A percentile compares a stretch with the other conserved stretches of the same genome.
These are phyloP conservation scores for Hephaestus fuliginosus DNA, from an alignment of 2,797 vertebrate genomes.

Conservation along the genomic window DNA sequence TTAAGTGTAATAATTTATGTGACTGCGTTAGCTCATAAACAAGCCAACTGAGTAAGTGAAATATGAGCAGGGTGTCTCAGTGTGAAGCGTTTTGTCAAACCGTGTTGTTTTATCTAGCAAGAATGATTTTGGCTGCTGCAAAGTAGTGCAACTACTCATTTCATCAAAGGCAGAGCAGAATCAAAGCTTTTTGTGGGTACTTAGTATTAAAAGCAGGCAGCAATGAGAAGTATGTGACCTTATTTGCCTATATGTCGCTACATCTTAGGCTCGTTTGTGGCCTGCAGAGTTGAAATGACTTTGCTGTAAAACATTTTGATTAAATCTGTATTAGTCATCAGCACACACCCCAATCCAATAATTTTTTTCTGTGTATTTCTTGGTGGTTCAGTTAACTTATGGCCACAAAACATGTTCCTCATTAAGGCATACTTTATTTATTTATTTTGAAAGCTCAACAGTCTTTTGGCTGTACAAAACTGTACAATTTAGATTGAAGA, in stretches of 20 bases:
- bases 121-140: slow-evolving; percentile 18
- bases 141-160: neutral
- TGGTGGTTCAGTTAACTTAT: neutral
- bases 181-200: neutral
- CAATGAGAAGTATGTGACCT: neutral
- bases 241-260: neutral
- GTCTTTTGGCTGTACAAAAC: neutral
- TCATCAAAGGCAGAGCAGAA: slow-evolving; percentile 10
- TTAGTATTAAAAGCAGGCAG: neutral
- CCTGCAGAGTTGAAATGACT: neutral
- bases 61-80: slow-evolving; percentile 16
- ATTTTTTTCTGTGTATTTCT: neutral
- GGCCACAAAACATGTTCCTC: neutral
- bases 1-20: slow-evolving; percentile 34
- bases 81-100: slow-evolving; percentile 35
- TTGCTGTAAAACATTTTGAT: neutral
- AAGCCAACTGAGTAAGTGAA: slow-evolving; percentile 6
- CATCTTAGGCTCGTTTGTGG: neutral
- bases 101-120: slow-evolving; percentile 14
- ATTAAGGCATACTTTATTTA: neutral
- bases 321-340: slow-evolving; percentile 18
- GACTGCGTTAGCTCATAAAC: slow-evolving; percentile 19
- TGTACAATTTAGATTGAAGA: neutral
- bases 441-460: neutral
- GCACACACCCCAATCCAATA: neutral